phyloP scores from a whole-genome alignment of 2,888 invertebrate species.

The Dicranocentrus wangi region DNA sequence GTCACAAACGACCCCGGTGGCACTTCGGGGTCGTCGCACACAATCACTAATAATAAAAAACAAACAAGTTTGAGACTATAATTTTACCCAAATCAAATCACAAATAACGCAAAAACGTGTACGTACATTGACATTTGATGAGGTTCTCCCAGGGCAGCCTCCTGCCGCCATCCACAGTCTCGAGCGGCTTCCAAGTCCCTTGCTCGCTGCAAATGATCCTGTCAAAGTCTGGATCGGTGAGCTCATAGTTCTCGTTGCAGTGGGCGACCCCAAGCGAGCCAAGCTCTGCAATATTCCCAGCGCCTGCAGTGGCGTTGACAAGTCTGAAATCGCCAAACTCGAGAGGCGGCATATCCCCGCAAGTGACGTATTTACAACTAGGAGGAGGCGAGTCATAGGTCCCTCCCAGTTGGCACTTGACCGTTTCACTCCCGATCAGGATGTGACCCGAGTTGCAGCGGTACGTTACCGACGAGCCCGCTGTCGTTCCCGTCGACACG shows the following conservation, averaged over 20 bases:
- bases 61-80: neutral
- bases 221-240: conserved; percentile 74
- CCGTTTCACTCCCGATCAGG: conserved; percentile 84
- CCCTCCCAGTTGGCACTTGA: conserved; percentile 87
- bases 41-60: conserved; percentile 80
- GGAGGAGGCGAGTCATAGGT: conserved; percentile 78
- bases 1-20: conserved; percentile 90
- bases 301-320: conserved; percentile 83
- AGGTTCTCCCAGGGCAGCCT: conserved; percentile 33
- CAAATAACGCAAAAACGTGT: conserved; percentile 3
- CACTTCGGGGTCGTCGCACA: conserved; percentile 89
- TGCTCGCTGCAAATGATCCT: conserved; percentile 59
- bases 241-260: conserved; percentile 88
- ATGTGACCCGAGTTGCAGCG: conserved; percentile 87
- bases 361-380: conserved; percentile 89
- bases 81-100: neutral
- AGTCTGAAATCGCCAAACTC: conserved; percentile 84
- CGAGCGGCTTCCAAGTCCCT: conserved; percentile 47
- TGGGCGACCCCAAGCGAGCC: conserved; percentile 86
- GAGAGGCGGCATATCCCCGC: conserved; percentile 86
- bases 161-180: conserved; percentile 31
- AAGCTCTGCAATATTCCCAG: conserved; percentile 84
- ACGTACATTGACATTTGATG: conserved; percentile 62
- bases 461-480: conserved; percentile 87
- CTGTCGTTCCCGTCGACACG: conserved; percentile 82